A percentile compares a stretch with the other conserved stretches of the same genome.
Conservation (phyloP, 2,797 vertebrate species). For the Oryzias sinensis region DNA sequence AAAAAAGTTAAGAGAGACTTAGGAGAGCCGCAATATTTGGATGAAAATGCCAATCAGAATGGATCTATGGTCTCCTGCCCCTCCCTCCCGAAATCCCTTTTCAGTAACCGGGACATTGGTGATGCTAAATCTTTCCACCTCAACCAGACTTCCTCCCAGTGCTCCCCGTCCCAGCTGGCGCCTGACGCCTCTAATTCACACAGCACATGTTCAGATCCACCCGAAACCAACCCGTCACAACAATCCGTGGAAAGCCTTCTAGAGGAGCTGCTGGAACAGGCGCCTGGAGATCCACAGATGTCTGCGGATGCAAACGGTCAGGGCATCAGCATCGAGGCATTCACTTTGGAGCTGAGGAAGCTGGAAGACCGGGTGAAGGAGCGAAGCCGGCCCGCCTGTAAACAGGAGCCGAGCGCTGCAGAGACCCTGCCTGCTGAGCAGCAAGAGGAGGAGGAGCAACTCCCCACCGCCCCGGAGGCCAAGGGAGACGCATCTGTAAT, state of each 20-base stretch:
- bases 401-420: slow-evolving; percentile 46
- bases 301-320: slow-evolving; percentile 72
- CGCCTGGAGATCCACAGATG: slow-evolving; percentile 59
- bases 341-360: slow-evolving; percentile 86
- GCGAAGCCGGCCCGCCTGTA: slow-evolving; percentile 38
- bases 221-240: slow-evolving; percentile 49
- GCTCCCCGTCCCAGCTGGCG: slow-evolving; percentile 32
- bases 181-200: slow-evolving; percentile 32
- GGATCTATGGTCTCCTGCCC: slow-evolving; percentile 52
- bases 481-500: slow-evolving; percentile 56
- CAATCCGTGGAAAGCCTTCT: slow-evolving; percentile 83
- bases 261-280: slow-evolving; percentile 81
- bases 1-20: slow-evolving; percentile 89
- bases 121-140: slow-evolving; percentile 27
- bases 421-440: slow-evolving; percentile 35
- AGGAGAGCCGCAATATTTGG: slow-evolving; percentile 57
- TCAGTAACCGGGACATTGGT: slow-evolving; percentile 44
- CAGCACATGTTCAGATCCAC: slow-evolving; percentile 36
- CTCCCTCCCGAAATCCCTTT: slow-evolving; percentile 41
- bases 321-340: slow-evolving; percentile 85
- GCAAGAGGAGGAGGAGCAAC: slow-evolving; percentile 78
- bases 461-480: slow-evolving; percentile 53
- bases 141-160: slow-evolving; percentile 38
- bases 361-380: slow-evolving; percentile 80
- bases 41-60: slow-evolving; percentile 71